These are phyloP conservation scores for Mareca penelope DNA, from an alignment of 2,797 vertebrate species.

Conservation along the genomic window DNA sequence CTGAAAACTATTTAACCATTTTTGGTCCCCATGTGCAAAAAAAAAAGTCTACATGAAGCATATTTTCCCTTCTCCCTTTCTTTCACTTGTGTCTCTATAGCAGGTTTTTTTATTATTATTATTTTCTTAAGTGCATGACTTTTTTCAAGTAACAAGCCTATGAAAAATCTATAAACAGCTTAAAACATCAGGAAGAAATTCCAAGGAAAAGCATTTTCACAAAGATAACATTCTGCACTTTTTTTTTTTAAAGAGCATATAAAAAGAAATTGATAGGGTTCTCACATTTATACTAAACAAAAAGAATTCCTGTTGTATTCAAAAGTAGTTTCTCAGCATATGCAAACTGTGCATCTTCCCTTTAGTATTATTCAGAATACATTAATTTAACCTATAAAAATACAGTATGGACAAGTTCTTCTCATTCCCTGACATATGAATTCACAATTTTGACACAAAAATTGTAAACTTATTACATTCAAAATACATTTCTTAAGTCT, in stretches of 20 bases:
- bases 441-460: constrained; percentile 79
- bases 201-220: constrained; percentile 45
- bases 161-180: constrained; percentile 13
- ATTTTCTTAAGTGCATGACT: constrained; percentile 29
- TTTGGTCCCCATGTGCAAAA: constrained; percentile 13
- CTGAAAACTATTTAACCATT: not conserved
- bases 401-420: constrained; percentile 70
- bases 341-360: constrained; percentile 62
- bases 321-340: constrained; percentile 69
- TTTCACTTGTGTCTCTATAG: not conserved
- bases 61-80: not conserved
- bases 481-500: constrained; percentile 72
- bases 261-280: constrained; percentile 43
- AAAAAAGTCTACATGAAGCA: not conserved
- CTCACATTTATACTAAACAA: constrained; percentile 45
- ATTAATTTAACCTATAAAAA: constrained; percentile 78
- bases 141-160: constrained; percentile 35
- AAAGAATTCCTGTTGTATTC: constrained; percentile 49
- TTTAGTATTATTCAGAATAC: constrained; percentile 65
- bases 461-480: constrained; percentile 84
- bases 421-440: constrained; percentile 78
- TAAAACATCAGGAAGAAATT: constrained; percentile 5
- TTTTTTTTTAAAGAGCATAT: constrained; percentile 43
- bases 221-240: constrained; percentile 23
- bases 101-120: not conserved